phyloP scores from a whole-genome alignment of 2,113 vertebrate species.

The Campylorhamphus procurvoides region DNA sequence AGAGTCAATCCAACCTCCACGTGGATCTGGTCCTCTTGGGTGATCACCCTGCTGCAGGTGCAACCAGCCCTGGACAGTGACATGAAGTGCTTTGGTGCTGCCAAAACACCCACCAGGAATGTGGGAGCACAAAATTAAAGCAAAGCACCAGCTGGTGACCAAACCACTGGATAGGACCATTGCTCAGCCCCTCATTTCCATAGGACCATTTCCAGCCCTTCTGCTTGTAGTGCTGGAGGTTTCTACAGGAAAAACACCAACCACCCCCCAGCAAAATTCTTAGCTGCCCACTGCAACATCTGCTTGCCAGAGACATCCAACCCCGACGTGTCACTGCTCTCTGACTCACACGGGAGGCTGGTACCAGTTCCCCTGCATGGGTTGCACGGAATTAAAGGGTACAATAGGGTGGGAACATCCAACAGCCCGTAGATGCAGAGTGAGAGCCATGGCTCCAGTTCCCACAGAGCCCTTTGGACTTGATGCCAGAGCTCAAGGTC shows the following conservation, averaged over 20 bases:
- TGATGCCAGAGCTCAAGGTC: not conserved
- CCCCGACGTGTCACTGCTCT: not conserved
- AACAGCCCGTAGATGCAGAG: not conserved
- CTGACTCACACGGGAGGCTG: not conserved
- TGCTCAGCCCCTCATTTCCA: not conserved
- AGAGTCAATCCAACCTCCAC: not conserved
- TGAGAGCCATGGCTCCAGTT: fast-evolving
- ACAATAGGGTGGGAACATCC: not conserved
- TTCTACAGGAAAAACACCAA: not conserved
- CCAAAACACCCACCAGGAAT: not conserved
- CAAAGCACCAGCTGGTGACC: not conserved
- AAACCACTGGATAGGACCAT: fast-evolving
- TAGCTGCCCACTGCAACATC: constrained; percentile 22
- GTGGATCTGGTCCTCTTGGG: not conserved
- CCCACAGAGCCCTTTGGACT: not conserved
- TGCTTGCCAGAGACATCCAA: constrained; percentile 16
- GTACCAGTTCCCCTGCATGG: not conserved
- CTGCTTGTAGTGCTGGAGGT: not conserved
- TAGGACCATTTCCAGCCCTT: not conserved
- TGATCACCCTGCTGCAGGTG: not conserved
- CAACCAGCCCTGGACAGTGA: fast-evolving
- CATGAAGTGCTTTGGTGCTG: not conserved
- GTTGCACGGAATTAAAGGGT: not conserved
- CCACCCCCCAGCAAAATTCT: not conserved
- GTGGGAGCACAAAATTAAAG: not conserved